Conservation (phyloP, 2,888 invertebrate genomes). For the Cyclophora punctaria region DNA sequence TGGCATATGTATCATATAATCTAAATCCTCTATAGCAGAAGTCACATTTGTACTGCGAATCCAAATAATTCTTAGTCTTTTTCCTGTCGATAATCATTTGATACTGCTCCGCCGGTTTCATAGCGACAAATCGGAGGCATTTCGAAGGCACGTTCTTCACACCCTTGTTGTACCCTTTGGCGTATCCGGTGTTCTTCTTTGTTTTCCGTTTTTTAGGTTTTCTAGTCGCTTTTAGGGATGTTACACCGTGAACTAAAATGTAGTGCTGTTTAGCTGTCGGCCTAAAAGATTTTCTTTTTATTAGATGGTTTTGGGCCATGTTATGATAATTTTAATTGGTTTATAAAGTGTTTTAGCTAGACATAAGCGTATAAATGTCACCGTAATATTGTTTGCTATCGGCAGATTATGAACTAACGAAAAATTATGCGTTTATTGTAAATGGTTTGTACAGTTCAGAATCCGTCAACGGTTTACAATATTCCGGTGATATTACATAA, state of each 20-base stretch:
- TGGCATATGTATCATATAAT: conserved; percentile 40
- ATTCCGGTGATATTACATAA: too few relatives aligned
- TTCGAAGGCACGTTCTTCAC: conserved; percentile 35
- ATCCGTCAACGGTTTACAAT: too few relatives aligned
- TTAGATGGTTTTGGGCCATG: too few relatives aligned
- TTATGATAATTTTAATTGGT: too few relatives aligned
- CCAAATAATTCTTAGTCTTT: conserved; percentile 47
- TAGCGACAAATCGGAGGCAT: conserved; percentile 41
- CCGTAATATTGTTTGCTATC: too few relatives aligned
- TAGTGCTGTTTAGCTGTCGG: conserved; percentile 57
- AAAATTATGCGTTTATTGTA: too few relatives aligned
- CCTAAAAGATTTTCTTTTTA: conserved; percentile 24
- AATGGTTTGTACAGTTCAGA: too few relatives aligned
- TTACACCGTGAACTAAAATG: conserved; percentile 34
- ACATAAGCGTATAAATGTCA: too few relatives aligned
- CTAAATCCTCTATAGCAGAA: conserved; percentile 55
- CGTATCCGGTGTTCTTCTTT: not conserved
- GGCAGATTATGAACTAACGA: too few relatives aligned
- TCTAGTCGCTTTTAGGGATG: not conserved
- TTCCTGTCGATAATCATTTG: conserved; percentile 40
- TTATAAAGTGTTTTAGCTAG: too few relatives aligned
- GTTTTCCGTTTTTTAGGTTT: not conserved
- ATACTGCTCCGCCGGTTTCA: conserved; percentile 56
- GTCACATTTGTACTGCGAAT: conserved; percentile 50
- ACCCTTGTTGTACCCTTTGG: not conserved